Evolutionary conservation across 53 echinoderm and acorn worm species (phyloP), one percentile per base, ranked within the genome.

Genomic region (Temnopleurus reevesii): DNA sequence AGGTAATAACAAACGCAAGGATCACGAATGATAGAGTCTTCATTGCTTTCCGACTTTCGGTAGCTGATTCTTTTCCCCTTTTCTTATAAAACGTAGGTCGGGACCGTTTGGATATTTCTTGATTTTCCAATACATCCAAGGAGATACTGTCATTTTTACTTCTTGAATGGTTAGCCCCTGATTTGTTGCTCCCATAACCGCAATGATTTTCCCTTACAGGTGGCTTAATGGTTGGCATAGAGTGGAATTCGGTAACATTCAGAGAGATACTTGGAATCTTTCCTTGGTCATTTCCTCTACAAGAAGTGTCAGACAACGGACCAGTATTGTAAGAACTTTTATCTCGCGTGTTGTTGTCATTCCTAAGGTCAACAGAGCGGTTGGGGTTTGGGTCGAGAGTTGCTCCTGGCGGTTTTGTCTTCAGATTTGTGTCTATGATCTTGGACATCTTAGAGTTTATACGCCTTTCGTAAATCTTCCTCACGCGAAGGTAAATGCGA

Each of bases 41-140:
- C 63, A 63, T 63, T 63, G 63, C 63, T 63, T 63, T 63, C 33
- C 33, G 63, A 63, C 63, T 60, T 13, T 63, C 63, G 29, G 34
- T 25, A 3, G 63, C 18, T 31, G 63, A 63, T 63, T 63, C 63
- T 17, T 17, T 63, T 33, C 33, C 30, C 30, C 0, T 13, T 4
- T 30, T 63, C 63, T 33, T 63, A 1, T 12, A n/a, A 33, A 18
- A 31, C 15, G 31, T 12, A 31, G 63, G n/a, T n/a, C n/a, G n/a
- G n/a, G n/a, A n/a, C n/a, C 18, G 6, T 63, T 18, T 63, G 15
- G 63, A 63, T 31, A 33, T 30, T 4, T 13, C 13, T 15, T 63
- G 33, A 63, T 17, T 63, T 63, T 31, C 2, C 29, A 13, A 3
- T 33, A 31, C 30, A 15, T 63, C 33, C 4, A 33, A 33, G 33